Base-by-base conservation (phyloP, 1,140 invertebrate genomes). In the Leptinotarsa defecta region DNA sequence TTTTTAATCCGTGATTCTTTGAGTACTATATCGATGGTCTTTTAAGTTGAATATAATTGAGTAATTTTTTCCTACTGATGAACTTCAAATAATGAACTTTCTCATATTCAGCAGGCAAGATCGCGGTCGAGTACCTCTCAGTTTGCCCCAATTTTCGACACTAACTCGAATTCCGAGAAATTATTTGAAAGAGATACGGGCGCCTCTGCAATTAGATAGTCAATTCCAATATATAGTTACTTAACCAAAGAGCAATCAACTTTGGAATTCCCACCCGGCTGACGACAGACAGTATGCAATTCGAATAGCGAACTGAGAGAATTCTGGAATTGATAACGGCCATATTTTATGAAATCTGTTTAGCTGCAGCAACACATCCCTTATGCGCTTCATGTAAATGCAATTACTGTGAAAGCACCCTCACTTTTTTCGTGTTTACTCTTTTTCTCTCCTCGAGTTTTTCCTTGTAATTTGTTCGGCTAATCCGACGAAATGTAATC, bases 401-500 rank as follows among this genome's bases (percentile, higher is more conserved):
- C 19, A 68, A 68, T 68, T 68, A 68, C 65, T n/a, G 65, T 43
- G 19, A 68, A 17, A 68, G 65, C 65, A 57, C 15, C n/a, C n/a
- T 57, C 52, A 19, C 52, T 24, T 13, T 64, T 24, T 64, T 64
- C 63, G 63, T 64, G 63, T 19, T 13, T 43, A 34, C n/a, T 68
- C 15, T 68, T 27, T 68, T 17, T 2, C 65, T 43, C 8, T 17
- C 24, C 5, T 68, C 64, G 20, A 65, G 17, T 34, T 15, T 34
- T 68, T 68, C 65, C 65, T 43, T 68, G 65, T 43, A 68, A 68
- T 68, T 68, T 68, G 65, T 68, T 22, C 43, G 27, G 65, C 27
- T 68, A 68, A 68, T 68, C 65, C 24, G 17, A 24, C 22, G 24
- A 19, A 43, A 68, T 43, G 65, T 27, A 68, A 68, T 68, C 17